Evolutionary conservation across 92 coral and sea anemone genomes (phyloP), one percentile per base, ranked within the genome.

Genomic region (Porites cylindrica): DNA sequence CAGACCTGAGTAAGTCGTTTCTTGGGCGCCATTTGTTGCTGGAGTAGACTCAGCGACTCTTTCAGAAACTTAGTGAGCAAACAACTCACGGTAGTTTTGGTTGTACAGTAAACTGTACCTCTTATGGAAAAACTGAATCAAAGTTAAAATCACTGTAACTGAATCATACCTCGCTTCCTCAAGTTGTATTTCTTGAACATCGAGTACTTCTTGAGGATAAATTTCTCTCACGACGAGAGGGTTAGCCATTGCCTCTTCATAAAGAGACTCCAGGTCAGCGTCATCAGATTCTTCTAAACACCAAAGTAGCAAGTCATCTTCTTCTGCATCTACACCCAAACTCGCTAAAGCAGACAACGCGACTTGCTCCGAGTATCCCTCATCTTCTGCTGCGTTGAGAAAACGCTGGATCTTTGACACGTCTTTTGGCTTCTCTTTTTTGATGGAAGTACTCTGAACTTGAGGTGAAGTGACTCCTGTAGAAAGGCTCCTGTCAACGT

Each of bases 251-350:
- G 74, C 84, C 21, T 80, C 75, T 11, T 51, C 84, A 50, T 76
- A 76, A 76, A 76, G 81, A 77, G 52, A 86, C 64, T 67, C 66
- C 29, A 19, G 53, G 73, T 88, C 94, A 1, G 75, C 89, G 65
- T 95, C 85, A 13, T 92, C 91, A 21, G 86, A 84, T 67, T 91
- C 62, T 23, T 91, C 75, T 72, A 95, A 64, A 75, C 93, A 93
- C 95, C 96, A 92, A 47, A 79, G 26, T 10, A 95, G 38, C 51
- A 95, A 88, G 64, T 95, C 95, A 14, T 81, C 91, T 83, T 92
- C 98, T 17, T 69, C 85, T 17, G 91, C 89, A 51, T 85, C 85
- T 23, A 87, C 82, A 66, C 88, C 89, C 72, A 82, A 73, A n/a
- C 91, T 89, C 32, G 86, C 86, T 10, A 93, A 66, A 54, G 93